phyloP scores from a whole-genome alignment of 2,888 invertebrate genomes.

The Pristionchus entomophagus region DNA sequence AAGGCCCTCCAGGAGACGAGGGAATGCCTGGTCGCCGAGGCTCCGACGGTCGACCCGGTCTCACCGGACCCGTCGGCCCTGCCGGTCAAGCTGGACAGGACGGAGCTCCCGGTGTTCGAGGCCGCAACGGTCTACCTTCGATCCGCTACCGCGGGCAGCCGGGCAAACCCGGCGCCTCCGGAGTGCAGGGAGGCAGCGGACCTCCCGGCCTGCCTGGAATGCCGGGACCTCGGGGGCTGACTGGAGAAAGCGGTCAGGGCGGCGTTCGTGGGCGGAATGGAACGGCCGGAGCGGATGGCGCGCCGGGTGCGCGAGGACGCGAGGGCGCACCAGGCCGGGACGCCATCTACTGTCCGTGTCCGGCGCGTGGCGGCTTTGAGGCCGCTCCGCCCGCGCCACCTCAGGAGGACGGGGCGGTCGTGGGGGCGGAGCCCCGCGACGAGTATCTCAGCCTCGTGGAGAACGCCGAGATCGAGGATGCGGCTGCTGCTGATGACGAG shows the following conservation, averaged over 20 bases:
- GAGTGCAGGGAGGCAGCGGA: conserved; percentile 8
- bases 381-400: not conserved
- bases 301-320: not conserved
- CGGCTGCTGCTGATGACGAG: not conserved
- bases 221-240: conserved; percentile 13
- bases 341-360: conserved; percentile 48
- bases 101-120: conserved; percentile 34
- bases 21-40: conserved; percentile 34
- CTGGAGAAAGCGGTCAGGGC: not conserved
- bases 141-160: conserved; percentile 40
- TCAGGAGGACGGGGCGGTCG: not conserved
- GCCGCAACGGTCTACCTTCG: conserved; percentile 27
- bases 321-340: conserved; percentile 33
- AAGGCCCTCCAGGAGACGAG: conserved; percentile 6
- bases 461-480: not conserved
- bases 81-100: not conserved
- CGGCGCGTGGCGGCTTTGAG: not conserved
- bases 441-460: not conserved
- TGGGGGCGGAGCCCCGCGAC: not conserved
- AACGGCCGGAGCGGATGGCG: conserved; percentile 24
- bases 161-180: conserved; percentile 27
- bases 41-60: conserved; percentile 12
- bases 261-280: conserved; percentile 5
- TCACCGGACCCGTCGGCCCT: conserved; percentile 14
- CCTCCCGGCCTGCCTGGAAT: conserved; percentile 11